Conservation (phyloP, 1,140 invertebrate genomes). For the Diachasmimorpha longicaudata region DNA sequence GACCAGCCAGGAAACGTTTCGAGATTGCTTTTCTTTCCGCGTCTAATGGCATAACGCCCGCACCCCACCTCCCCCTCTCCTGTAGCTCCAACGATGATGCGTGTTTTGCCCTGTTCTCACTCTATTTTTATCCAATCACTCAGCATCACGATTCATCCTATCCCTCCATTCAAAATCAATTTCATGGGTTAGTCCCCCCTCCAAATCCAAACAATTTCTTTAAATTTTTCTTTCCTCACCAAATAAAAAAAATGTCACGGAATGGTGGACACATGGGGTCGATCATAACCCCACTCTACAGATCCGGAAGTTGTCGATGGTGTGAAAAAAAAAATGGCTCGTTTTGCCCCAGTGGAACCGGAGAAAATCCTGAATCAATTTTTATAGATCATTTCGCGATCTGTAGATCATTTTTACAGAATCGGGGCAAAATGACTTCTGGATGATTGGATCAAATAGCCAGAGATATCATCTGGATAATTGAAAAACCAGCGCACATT, state of each 20-base stretch:
- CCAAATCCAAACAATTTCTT: no score
- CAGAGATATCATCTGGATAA: no score
- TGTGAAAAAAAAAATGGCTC: not conserved
- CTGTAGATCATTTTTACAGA: not conserved
- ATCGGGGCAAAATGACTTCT: not conserved
- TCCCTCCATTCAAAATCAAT: not conserved
- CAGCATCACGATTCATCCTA: not conserved
- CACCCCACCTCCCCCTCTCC: not conserved
- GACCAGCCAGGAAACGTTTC: conserved; percentile 15
- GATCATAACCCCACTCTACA: no score
- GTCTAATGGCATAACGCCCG: not conserved
- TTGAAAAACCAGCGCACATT: no score
- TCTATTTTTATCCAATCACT: not conserved
- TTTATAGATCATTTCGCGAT: not conserved
- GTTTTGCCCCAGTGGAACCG: not conserved
- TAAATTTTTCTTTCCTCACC: no score
- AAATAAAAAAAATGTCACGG: no score
- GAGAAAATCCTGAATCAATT: not conserved
- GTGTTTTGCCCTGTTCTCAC: not conserved
- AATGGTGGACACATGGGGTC: no score
- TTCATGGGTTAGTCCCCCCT: no score
- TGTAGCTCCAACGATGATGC: conserved; percentile 9
- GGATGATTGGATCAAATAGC: no score
- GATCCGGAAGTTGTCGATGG: not conserved
- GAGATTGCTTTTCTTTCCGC: conserved; percentile 26